Percentiles rank a stretch among this genome's conserved stretches.
Conservation (phyloP, 2,113 vertebrate species). For the Sciurus niger region DNA sequence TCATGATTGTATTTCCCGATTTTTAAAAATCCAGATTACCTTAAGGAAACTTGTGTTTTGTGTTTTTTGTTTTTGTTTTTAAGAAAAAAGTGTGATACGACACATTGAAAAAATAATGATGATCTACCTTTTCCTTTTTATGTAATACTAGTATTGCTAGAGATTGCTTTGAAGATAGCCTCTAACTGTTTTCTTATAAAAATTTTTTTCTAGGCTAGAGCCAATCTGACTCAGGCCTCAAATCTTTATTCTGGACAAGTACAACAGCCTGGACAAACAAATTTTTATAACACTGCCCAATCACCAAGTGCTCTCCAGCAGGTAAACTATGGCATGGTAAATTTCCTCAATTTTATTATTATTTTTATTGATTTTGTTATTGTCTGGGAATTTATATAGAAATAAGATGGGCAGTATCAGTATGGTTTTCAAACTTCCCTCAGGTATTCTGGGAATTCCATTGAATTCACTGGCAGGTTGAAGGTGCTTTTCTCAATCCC, state of each 20-base stretch:
- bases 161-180: neutral
- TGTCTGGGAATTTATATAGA: neutral
- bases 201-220: conserved; percentile 92
- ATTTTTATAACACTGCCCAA: conserved; percentile 98
- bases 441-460: neutral
- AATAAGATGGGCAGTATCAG: neutral
- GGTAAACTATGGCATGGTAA: conserved; percentile 94
- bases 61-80: too few relatives aligned
- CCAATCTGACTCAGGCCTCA: conserved; percentile 97
- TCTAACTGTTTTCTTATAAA: conserved; percentile 59
- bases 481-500: neutral
- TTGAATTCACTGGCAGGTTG: neutral
- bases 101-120: neutral
- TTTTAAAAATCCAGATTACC: neutral
- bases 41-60: neutral
- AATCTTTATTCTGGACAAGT: conserved; percentile 98
- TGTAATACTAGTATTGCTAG: neutral
- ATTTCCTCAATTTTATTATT: conserved; percentile 87
- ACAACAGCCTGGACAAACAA: conserved; percentile 97
- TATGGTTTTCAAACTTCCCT: conserved; percentile 41
- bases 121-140: neutral
- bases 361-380: conserved; percentile 11
- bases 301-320: conserved; percentile 97
- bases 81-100: neutral
- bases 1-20: neutral